Conservation (phyloP, 2,113 vertebrate species). For the Tichodroma muraria region DNA sequence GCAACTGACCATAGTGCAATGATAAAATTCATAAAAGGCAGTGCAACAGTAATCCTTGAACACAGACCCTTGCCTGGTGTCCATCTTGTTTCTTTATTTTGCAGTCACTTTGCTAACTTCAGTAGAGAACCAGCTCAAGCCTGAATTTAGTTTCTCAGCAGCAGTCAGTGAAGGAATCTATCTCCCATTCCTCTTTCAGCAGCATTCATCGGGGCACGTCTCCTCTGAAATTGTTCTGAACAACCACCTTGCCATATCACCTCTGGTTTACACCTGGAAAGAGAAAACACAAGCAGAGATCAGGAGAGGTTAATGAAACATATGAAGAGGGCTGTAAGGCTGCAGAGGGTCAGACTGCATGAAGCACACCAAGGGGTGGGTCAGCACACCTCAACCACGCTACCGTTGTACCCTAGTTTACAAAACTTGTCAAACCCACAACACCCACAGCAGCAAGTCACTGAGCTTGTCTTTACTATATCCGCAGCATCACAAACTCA, state of each 20-base stretch:
- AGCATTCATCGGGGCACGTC: conserved; percentile 93
- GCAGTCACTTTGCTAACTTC: conserved; percentile 86
- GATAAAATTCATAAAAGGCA: conserved; percentile 85
- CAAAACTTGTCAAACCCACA: background rate
- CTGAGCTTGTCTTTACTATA: background rate
- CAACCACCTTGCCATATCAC: conserved; percentile 74
- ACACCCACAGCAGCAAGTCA: background rate
- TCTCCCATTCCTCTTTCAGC: conserved; percentile 86
- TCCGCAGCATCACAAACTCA: background rate
- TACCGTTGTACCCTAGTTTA: background rate
- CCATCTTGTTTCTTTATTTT: conserved; percentile 75
- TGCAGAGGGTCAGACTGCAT: background rate
- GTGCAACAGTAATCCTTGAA: conserved; percentile 79
- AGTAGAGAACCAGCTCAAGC: conserved; percentile 94
- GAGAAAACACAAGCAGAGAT: background rate
- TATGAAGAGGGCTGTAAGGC: background rate
- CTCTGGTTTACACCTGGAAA: conserved; percentile 83
- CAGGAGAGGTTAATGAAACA: background rate
- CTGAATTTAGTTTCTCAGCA: conserved; percentile 92
- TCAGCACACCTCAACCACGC: background rate
- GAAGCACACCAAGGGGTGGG: background rate
- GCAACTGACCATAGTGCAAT: conserved; percentile 98
- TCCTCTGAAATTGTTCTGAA: conserved; percentile 84
- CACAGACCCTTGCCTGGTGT: conserved; percentile 83
- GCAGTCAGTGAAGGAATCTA: conserved; percentile 87